Base-by-base conservation (phyloP, 2,113 vertebrate species). In the Eptesicus fuscus region DNA sequence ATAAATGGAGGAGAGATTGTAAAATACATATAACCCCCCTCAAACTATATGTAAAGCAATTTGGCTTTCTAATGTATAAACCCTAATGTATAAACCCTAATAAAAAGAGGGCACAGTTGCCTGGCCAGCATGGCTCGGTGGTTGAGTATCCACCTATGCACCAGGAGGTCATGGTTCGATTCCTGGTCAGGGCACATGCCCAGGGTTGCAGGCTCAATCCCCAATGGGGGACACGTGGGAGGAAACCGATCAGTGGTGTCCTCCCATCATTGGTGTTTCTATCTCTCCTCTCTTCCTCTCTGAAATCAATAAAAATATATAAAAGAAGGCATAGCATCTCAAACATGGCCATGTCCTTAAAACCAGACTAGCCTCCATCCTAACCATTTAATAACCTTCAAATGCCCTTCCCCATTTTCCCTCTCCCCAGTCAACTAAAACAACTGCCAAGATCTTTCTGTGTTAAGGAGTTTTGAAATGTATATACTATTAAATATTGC, bases 401-500 rank as follows among this genome's bases (percentile, higher is more conserved):
- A 51, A 74, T 16, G 20, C 40, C 20, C 35, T 42, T 44, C 4
- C 22, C 9, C 12, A 35, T 69, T n/a, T 79, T 73, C 9, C 37
- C 65, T 92, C 65, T 53, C 11, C 37, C 35, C 20, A 74, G 42
- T 93, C 37, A 89, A 83, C 47, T 35, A 69, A 83, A 87, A 47
- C 7, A 28, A 91, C 1, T 32, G 23, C 7, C 49, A 83, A 59
- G 28, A 71, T 23, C 6, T 9, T 42, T 44, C 9, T 47, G 35
- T 78, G 37, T 79, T 47, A 78, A 77, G 28, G 4, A 83, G 7
- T 51, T 69, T 74, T 69, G 37, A 74, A 90, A 86, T 51, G 83
- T 83, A 88, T 47, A 40, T n/a, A 6, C 56, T 96, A 95, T 88
- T 32, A 95, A 70, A 87, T 91, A 96, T 94, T 63, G 32, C 88